These are phyloP conservation scores for Leistus spinibarbis DNA, from an alignment of 2,888 invertebrate genomes.

Conservation along the genomic window DNA sequence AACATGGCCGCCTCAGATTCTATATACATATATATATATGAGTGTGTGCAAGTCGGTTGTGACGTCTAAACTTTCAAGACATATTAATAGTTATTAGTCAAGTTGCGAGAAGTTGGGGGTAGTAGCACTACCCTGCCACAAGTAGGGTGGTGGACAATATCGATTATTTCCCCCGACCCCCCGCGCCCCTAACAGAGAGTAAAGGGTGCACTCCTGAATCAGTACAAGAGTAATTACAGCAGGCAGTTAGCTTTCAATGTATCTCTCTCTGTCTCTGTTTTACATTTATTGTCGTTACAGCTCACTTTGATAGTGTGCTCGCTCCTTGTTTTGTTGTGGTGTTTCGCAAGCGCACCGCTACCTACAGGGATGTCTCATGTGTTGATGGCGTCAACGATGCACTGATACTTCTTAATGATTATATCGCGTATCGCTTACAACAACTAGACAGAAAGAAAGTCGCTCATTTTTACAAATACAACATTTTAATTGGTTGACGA, in stretches of 20 bases:
- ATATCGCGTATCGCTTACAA: no score
- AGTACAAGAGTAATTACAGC: conserved; percentile 2
- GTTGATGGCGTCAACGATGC: no score
- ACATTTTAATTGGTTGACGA: no score
- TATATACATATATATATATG: neutral
- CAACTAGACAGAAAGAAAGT: no score
- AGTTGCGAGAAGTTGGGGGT: conserved; percentile 46
- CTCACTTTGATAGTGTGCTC: neutral
- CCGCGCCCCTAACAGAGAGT: neutral
- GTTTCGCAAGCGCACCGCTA: no score
- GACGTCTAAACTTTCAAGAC: conserved; percentile 48
- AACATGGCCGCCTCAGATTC: conserved; percentile 12
- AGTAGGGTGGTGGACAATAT: conserved; percentile 20
- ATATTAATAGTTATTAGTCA: conserved; percentile 58
- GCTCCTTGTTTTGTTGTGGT: no score
- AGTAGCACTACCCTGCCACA: neutral
- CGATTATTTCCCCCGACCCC: conserved; percentile 32
- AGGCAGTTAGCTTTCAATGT: neutral
- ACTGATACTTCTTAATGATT: no score
- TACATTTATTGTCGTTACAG: neutral
- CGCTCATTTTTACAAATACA: no score
- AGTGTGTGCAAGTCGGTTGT: neutral
- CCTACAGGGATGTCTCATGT: no score
- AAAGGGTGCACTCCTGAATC: neutral
- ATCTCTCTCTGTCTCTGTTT: neutral